Evolutionary conservation across 2,113 vertebrate genomes (phyloP).

Genomic region (Aramus guarauna): DNA sequence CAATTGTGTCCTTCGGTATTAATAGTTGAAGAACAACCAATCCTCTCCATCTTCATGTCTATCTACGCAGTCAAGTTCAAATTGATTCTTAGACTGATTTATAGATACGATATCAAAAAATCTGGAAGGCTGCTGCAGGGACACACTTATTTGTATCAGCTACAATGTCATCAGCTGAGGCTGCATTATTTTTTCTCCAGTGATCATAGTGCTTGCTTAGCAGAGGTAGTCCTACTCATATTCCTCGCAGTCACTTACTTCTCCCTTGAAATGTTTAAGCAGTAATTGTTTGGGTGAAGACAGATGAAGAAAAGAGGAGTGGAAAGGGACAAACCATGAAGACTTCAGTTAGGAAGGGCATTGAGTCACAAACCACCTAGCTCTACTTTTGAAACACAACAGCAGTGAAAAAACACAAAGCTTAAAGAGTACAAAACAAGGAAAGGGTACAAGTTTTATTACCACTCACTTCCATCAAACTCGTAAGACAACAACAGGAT

Average conservation of each 20-base stretch:
- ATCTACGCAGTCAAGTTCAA: conserved; percentile 51
- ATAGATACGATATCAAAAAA: conserved; percentile 36
- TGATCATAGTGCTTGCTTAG: not conserved
- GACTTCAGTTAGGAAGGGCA: not conserved
- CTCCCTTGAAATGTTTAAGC: not conserved
- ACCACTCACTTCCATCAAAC: not conserved
- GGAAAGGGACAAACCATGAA: not conserved
- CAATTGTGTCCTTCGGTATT: conserved; percentile 39
- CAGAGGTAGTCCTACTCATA: not conserved
- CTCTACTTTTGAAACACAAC: not conserved
- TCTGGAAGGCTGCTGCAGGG: conserved; percentile 18
- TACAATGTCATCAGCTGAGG: conserved; percentile 13
- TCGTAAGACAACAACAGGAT: not conserved
- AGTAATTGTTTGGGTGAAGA: not conserved
- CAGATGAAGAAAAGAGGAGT: not conserved
- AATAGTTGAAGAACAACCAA: conserved; percentile 28
- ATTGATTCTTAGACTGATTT: conserved; percentile 56
- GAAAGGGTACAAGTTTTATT: not conserved
- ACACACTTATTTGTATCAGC: conserved; percentile 25
- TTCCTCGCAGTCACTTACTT: not conserved
- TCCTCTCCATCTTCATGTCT: conserved; percentile 45
- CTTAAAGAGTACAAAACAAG: not conserved
- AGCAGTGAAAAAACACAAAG: conserved; percentile 1
- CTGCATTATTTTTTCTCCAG: not conserved
- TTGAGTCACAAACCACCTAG: not conserved